Evolutionary conservation across 2,888 invertebrate genomes (phyloP).

Genomic region (Caradrina clavipalpis): DNA sequence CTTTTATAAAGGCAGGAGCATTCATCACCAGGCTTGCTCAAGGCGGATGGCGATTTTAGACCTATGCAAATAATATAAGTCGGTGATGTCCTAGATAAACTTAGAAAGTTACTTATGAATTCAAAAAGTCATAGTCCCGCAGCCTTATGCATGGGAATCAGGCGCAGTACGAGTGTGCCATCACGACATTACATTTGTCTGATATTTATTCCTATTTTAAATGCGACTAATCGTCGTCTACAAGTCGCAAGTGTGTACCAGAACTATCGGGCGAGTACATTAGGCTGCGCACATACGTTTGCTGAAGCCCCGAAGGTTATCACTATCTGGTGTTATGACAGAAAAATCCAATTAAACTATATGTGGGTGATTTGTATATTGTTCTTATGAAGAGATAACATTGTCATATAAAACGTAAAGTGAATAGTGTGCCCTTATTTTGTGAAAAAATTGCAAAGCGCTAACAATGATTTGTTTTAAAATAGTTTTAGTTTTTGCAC

Average conservation of each 20-base stretch:
- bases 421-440: conserved; percentile 26
- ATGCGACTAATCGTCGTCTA: conserved; percentile 20
- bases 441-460: conserved; percentile 16
- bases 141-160: no score
- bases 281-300: conserved; percentile 52
- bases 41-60: no score
- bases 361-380: conserved; percentile 78
- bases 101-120: no score
- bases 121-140: no score
- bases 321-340: conserved; percentile 66
- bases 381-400: conserved; percentile 50
- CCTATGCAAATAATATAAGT: no score
- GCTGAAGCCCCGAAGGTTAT: conserved; percentile 54
- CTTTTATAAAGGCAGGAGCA: no score
- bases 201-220: not conserved
- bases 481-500: conserved; percentile 19
- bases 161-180: no score
- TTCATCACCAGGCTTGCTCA: no score
- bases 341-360: conserved; percentile 59
- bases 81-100: no score
- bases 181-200: no score
- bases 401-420: conserved; percentile 45
- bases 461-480: conserved; percentile 40
- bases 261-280: conserved; percentile 26
- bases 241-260: conserved; percentile 33